Evolutionary conservation across 2,888 invertebrate species (phyloP).

Genomic region (Drosophila mimetica): DNA sequence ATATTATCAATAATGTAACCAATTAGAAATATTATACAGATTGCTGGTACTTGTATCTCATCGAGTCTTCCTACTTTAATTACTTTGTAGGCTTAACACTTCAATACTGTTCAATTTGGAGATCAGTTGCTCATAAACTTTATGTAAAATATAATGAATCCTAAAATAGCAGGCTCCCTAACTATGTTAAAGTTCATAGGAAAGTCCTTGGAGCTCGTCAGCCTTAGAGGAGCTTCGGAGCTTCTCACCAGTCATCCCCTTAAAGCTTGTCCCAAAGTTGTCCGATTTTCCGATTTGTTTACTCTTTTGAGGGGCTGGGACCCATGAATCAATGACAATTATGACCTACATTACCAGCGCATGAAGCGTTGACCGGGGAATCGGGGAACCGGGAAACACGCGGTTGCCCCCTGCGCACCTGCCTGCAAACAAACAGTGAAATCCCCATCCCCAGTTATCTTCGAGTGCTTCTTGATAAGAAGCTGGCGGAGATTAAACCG

Average conservation of each 20-base stretch:
- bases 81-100: too few species aligned
- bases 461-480: conserved; percentile 35
- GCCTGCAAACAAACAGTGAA: not conserved
- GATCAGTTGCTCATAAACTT: not conserved
- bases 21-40: too few species aligned
- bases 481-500: conserved; percentile 26
- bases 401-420: conserved; percentile 6
- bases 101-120: too few species aligned
- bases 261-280: conserved; percentile 42
- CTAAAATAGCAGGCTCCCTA: not conserved
- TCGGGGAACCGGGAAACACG: conserved; percentile 5
- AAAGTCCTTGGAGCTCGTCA: too few species aligned
- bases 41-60: too few species aligned
- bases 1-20: too few species aligned
- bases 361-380: conserved; percentile 8
- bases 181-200: not conserved
- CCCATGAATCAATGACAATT: conserved; percentile 24
- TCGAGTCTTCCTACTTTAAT: too few species aligned
- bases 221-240: not conserved
- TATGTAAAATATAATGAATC: not conserved
- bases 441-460: conserved; percentile 12
- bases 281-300: conserved; percentile 30
- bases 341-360: conserved; percentile 39
- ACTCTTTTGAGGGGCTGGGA: not conserved
- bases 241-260: not conserved